A percentile compares a stretch with the other conserved stretches of the same genome.
Evolutionary conservation across 2,888 invertebrate species (phyloP).

Genomic region (Limnephilus rhombicus): DNA sequence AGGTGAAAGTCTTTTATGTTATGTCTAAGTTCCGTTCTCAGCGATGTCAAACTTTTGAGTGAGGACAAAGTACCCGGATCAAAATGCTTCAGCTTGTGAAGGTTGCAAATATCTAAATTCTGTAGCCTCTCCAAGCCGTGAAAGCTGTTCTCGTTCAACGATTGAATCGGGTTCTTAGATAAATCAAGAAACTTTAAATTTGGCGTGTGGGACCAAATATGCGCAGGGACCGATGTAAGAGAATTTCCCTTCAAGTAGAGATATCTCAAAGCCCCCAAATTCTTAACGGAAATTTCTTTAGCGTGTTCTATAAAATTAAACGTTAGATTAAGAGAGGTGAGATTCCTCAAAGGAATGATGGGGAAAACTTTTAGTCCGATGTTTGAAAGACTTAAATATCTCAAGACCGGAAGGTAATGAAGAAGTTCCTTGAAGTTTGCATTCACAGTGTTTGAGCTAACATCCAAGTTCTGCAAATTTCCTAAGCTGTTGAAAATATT

Average conservation of each 20-base stretch:
- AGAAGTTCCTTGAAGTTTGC: conserved; percentile 93
- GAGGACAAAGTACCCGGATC: conserved; percentile 87
- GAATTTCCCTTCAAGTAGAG: conserved; percentile 88
- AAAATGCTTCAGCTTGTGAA: conserved; percentile 85
- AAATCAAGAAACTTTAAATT: conserved; percentile 87
- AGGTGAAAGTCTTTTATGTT: conserved; percentile 85
- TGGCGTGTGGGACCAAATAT: conserved; percentile 84
- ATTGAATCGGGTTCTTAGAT: conserved; percentile 89
- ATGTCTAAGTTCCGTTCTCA: conserved; percentile 87
- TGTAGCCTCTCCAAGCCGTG: conserved; percentile 84
- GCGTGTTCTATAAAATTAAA: conserved; percentile 86
- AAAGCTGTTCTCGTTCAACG: conserved; percentile 85
- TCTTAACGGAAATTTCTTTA: conserved; percentile 84
- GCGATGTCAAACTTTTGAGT: conserved; percentile 83
- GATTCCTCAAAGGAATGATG: conserved; percentile 85
- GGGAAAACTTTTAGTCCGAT: conserved; percentile 88
- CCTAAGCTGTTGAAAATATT: conserved; percentile 91
- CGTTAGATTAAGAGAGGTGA: conserved; percentile 89
- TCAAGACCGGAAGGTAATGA: conserved; percentile 89
- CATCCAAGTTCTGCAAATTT: conserved; percentile 86
- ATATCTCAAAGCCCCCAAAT: conserved; percentile 83
- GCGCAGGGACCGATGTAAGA: conserved; percentile 84
- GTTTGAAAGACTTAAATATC: conserved; percentile 86
- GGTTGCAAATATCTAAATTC: conserved; percentile 85
- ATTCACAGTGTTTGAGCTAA: conserved; percentile 88